phyloP scores from a whole-genome alignment of 2,888 invertebrate species.

The Ptychoptera contaminata region DNA sequence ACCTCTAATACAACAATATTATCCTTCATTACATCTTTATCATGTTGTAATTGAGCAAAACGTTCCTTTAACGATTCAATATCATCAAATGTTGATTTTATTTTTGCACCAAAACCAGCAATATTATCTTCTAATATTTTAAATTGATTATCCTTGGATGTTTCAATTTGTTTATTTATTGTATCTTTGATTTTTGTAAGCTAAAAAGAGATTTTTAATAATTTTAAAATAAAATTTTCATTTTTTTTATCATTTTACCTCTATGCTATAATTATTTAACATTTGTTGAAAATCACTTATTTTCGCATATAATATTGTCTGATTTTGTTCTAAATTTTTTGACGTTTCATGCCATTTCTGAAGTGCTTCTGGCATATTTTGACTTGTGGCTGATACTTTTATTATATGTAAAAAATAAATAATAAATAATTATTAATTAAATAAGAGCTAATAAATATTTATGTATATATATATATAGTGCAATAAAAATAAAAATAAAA shows the following conservation, averaged over 20 bases:
- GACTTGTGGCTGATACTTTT: slow-evolving; percentile 50
- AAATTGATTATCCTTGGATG: slow-evolving; percentile 24
- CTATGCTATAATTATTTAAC: slow-evolving; percentile 35
- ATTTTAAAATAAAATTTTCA: neutral
- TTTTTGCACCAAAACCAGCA: slow-evolving; percentile 28
- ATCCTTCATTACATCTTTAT: no score
- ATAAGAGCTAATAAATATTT: neutral
- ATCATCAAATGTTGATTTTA: slow-evolving; percentile 20
- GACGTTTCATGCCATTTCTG: slow-evolving; percentile 57
- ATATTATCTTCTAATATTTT: slow-evolving; percentile 12
- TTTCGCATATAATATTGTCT: slow-evolving; percentile 41
- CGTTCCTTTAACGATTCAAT: slow-evolving; percentile 24
- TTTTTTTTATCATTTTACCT: slow-evolving; percentile 23
- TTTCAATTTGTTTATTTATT: slow-evolving; percentile 20
- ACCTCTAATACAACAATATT: no score
- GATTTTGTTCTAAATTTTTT: slow-evolving; percentile 49
- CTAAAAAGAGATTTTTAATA: slow-evolving; percentile 1
- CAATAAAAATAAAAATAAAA: neutral
- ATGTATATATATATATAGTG: neutral
- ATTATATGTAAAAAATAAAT: slow-evolving; percentile 6
- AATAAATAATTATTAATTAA: slow-evolving; percentile 3
- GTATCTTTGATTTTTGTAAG: slow-evolving; percentile 20
- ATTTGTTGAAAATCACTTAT: slow-evolving; percentile 40
- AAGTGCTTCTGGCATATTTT: slow-evolving; percentile 50
- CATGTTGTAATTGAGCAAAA: slow-evolving; percentile 18